phyloP scores from a whole-genome alignment of 2,888 invertebrate species.

The Hanleya hanleyi region DNA sequence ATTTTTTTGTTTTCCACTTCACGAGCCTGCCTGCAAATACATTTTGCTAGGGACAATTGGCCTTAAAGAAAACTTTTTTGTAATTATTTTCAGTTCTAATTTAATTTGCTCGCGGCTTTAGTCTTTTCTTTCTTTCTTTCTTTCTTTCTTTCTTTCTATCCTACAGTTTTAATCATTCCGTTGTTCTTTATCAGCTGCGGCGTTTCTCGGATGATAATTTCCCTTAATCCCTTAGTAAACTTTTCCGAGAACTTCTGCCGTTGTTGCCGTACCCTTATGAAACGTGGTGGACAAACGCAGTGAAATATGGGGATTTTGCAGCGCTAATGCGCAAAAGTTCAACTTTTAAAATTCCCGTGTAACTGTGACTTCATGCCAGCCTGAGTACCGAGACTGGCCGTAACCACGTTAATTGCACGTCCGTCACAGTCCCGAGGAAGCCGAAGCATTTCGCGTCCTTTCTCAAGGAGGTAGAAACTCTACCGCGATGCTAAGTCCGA shows the following conservation, averaged over 20 bases:
- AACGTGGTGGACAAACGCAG: background rate
- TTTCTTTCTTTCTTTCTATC: too few species aligned
- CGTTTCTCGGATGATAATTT: slow-evolving; percentile 1
- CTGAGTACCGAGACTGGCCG: background rate
- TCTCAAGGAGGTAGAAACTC: background rate
- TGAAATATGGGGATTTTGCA: slow-evolving; percentile 7
- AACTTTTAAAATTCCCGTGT: slow-evolving; percentile 7
- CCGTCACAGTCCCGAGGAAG: background rate
- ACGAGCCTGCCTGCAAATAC: too few species aligned
- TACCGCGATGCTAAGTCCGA: background rate
- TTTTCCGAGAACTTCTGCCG: background rate
- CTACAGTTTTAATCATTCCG: too few species aligned
- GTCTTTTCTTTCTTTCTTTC: too few species aligned
- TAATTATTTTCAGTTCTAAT: too few species aligned
- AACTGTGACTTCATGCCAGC: slow-evolving; percentile 1
- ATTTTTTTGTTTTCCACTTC: too few species aligned
- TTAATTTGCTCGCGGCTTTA: too few species aligned
- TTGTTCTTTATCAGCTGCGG: too few species aligned
- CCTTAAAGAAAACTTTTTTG: too few species aligned
- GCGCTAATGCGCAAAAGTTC: slow-evolving; percentile 9
- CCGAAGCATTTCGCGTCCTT: background rate
- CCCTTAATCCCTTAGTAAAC: background rate
- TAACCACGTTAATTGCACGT: background rate
- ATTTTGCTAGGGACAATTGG: too few species aligned
- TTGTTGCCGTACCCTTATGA: background rate